These are phyloP conservation scores for Caenorhabditis sulstoni DNA, from an alignment of 2,888 invertebrate species.

Conservation along the genomic window DNA sequence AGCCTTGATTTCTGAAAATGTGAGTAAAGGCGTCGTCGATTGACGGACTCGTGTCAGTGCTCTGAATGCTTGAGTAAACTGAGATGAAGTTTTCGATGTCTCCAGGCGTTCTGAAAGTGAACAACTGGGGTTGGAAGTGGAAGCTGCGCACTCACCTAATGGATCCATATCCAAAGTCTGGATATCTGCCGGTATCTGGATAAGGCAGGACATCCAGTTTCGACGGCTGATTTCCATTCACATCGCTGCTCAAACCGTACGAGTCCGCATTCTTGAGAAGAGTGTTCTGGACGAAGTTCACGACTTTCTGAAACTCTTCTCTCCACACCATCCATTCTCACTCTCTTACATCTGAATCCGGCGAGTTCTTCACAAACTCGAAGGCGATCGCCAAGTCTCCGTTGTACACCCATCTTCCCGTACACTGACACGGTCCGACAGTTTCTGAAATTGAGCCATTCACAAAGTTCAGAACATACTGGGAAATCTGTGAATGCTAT, in stretches of 20 bases:
- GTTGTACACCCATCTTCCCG: constrained; percentile 50
- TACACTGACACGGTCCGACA: constrained; percentile 50
- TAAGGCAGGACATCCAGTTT: constrained; percentile 35
- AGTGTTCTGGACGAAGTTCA: constrained; percentile 18
- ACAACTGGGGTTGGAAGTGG: too few relatives aligned
- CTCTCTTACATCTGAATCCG: too few relatives aligned
- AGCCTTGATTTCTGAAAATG: not conserved
- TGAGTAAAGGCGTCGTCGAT: constrained; percentile 22
- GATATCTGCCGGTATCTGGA: constrained; percentile 10
- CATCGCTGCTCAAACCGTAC: constrained; percentile 18
- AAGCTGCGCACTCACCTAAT: constrained; percentile 20
- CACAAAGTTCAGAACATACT: too few relatives aligned
- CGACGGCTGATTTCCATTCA: constrained; percentile 40
- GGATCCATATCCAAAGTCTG: constrained; percentile 16
- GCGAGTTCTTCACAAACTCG: constrained; percentile 8
- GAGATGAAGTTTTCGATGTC: constrained; percentile 10
- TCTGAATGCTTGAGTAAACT: not conserved
- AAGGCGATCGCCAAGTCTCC: constrained; percentile 48
- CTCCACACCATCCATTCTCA: too few relatives aligned
- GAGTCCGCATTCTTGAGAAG: constrained; percentile 28
- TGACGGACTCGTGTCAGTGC: not conserved
- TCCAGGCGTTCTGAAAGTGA: constrained; percentile 4
- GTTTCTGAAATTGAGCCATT: too few relatives aligned
- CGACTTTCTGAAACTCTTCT: too few relatives aligned
- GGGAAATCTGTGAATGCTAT: too few relatives aligned